These are phyloP conservation scores for Gambusia holbrooki DNA, from an alignment of 2,113 vertebrate species.

Conservation along the genomic window DNA sequence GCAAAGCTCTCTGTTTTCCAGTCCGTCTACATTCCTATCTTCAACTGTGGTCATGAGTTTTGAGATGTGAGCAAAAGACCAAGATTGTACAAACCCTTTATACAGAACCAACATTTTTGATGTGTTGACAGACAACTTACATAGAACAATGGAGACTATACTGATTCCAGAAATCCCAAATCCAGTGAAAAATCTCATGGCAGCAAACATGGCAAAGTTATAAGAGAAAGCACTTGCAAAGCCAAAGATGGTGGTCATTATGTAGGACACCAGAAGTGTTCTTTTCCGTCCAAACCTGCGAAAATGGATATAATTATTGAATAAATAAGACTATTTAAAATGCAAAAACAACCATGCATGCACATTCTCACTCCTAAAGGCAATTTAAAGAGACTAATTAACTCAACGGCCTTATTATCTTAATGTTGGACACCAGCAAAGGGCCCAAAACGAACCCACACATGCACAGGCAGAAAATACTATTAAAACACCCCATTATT, in stretches of 20 bases:
- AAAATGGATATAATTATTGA: neutral
- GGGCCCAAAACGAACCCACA: no score
- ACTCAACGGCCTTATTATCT: no score
- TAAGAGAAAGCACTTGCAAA: slow-evolving; percentile 66
- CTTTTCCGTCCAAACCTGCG: slow-evolving; percentile 72
- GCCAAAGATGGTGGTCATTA: slow-evolving; percentile 49
- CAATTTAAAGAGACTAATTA: no score
- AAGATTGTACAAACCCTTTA: neutral
- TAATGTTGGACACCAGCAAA: no score
- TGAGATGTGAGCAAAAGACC: no score
- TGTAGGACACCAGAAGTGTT: slow-evolving; percentile 65
- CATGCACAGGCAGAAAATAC: no score
- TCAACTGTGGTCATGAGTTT: no score
- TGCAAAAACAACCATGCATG: neutral
- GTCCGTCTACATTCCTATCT: no score
- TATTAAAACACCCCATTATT: no score
- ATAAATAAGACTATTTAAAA: neutral
- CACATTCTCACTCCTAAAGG: no score
- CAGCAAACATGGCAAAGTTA: slow-evolving; percentile 63
- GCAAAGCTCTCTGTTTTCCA: no score
- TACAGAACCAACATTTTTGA: no score
- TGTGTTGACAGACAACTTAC: slow-evolving; percentile 53
- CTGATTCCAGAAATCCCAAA: slow-evolving; percentile 70
- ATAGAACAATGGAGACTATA: slow-evolving; percentile 65
- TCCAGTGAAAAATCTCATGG: slow-evolving; percentile 75